Percentiles rank a stretch among this genome's conserved stretches.
Evolutionary conservation across 2,797 vertebrate genomes (phyloP).

Genomic region (Myotis planiceps): DNA sequence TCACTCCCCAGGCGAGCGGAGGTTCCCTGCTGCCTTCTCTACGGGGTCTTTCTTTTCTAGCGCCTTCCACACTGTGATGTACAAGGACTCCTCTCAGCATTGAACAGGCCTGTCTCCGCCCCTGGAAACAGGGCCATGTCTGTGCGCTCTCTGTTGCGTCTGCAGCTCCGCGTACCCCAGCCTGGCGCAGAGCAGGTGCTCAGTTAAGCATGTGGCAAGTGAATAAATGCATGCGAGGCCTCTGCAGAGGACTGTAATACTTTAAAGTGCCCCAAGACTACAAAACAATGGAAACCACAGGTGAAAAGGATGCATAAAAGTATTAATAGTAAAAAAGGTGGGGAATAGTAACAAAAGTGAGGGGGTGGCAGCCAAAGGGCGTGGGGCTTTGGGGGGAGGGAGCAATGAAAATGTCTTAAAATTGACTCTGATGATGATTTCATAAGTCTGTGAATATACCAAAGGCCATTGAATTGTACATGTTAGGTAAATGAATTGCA

Average conservation of each 20-base stretch:
- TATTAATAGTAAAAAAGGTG: background rate
- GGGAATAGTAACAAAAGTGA: background rate
- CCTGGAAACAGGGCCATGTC: rapidly evolving
- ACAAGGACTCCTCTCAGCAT: background rate
- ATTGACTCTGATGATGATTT: background rate
- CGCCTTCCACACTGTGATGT: background rate
- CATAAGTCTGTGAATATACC: background rate
- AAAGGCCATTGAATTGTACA: rapidly evolving
- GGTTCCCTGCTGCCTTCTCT: background rate
- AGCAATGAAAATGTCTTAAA: background rate
- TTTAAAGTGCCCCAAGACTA: background rate
- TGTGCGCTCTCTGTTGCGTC: background rate
- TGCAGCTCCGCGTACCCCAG: rapidly evolving
- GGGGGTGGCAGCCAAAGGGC: background rate
- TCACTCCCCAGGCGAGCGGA: rapidly evolving
- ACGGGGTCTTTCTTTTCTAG: background rate
- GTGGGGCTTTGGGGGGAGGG: background rate
- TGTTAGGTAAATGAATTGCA: background rate
- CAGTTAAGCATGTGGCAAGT: rapidly evolving
- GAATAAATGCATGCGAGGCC: rapidly evolving
- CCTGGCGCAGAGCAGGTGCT: no score
- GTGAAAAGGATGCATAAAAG: background rate
- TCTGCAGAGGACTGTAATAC: background rate
- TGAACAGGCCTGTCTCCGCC: background rate
- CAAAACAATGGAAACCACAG: background rate